Evolutionary conservation across 2,888 invertebrate genomes (phyloP), one percentile per base, ranked within the genome.

Genomic region (Troglohyphantes excavatus): DNA sequence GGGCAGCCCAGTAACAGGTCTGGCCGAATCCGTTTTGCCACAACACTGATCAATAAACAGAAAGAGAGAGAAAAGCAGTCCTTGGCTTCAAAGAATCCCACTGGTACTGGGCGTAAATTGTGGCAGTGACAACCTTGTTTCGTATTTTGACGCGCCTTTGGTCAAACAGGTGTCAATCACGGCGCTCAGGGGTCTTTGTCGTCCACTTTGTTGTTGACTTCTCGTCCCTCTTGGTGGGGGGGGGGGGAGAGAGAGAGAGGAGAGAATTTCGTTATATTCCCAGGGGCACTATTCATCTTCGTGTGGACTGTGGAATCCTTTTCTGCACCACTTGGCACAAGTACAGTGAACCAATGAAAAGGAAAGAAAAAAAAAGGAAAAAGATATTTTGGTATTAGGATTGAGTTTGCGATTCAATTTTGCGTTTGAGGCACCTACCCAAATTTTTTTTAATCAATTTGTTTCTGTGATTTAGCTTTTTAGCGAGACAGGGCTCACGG

Each of bases 161-260:
- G 72, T 23, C 39, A 72, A 72, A 72, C 46, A 72, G 72, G 72
- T 72, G 72, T 72, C 72, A 72, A 46, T 33, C 26, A 29, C 68
- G 26, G n/a, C n/a, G 3, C n/a, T n/a, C 29, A 26, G 13, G 46
- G 13, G 39, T 43, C 21, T 43, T 72, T 46, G 46, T n/a, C n/a
- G n/a, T 72, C 43, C 72, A 43, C 11, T 72, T 23, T 29, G 68
- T 23, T 29, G 68, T 27, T 29, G 33, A 68, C 68, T 65, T 13
- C 68, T 23, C 63, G 7, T 21, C 33, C 13, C 72, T 72, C 23
- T 39, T 7, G 1, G 21, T 11, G 46, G 70, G 43, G 46, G 46
- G 43, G 17, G 68, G 68, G 68, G 3, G 68, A 17, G 33, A 6
- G n/a, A 33, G n/a, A n/a, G n/a, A n/a, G n/a, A n/a, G n/a, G n/a